Base-by-base conservation (phyloP, 2,888 invertebrate genomes). In the Agriotes lineatus region DNA sequence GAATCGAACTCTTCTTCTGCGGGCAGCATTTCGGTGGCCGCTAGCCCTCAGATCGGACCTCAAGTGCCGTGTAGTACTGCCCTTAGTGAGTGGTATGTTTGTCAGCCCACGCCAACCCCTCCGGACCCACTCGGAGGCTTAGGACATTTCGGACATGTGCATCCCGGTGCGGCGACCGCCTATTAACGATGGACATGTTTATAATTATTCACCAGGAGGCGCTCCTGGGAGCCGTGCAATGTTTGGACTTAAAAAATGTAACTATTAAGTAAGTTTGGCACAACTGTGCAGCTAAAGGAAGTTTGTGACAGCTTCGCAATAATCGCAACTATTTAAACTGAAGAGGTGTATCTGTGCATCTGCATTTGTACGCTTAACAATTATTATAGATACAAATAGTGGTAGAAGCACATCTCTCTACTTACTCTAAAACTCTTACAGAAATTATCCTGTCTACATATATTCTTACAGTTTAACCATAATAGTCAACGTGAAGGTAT, bases 1-100 rank as follows among this genome's bases (percentile, higher is more conserved):
- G 95, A 95, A 82, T 94, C 94, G 72, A 91, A 90, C 82, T 93
- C 93, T 64, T 93, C 92, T 1, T 88, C 88, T 70, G 92, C 92
- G 61, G 91, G 91, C 70, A 91, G 91, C 80, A 89, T 92, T 77
- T 91, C 91, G 74, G 92, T 92, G 54, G 89, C 87, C 60, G 88
- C 86, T 72, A 89, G 87, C 80, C 89, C 87, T 12, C 86, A 85
- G 68, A 82, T 79, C 71, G 80, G 66, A 67, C 76, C 77, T 33
- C 79, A 80, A 72, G 78, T 83, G 75, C 84, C 84, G 62, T 82
- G 84, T 59, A 80, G 89, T 77, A 87, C 91, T n/a, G 91, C 93
- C 81, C 82, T 92, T 72, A 88, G 88, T 78, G 94, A 95, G 74
- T 91, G 95, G 89, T 94, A 95, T 84, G 91, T 94, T 19, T 93